A percentile compares a stretch with the other conserved stretches of the same genome.
phyloP scores from a whole-genome alignment of 2,113 vertebrate species.

The Neodon shergylaensis region DNA sequence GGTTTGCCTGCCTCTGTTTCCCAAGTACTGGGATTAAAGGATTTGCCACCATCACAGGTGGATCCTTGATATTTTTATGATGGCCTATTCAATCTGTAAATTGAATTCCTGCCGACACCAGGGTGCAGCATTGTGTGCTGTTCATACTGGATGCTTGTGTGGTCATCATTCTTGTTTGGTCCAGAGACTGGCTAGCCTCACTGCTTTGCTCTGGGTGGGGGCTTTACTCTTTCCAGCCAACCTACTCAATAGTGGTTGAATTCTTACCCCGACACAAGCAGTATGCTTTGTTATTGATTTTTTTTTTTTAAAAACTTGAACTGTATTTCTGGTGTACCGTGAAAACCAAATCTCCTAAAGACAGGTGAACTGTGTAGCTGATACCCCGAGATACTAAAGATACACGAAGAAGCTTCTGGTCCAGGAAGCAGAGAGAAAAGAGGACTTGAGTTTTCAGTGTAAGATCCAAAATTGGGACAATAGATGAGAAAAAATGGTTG shows the following conservation, averaged over 20 bases:
- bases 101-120: neutral
- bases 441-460: neutral
- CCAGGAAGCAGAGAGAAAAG: neutral
- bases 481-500: neutral
- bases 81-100: neutral
- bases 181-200: neutral
- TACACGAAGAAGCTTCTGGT: neutral
- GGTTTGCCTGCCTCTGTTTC: neutral
- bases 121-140: neutral
- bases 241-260: neutral
- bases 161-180: neutral
- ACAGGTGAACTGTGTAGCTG: neutral
- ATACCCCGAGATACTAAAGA: neutral
- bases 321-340: neutral
- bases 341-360: neutral
- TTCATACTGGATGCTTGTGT: neutral
- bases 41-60: neutral
- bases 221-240: neutral
- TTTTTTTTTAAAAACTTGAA: neutral
- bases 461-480: neutral
- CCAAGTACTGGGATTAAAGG: neutral
- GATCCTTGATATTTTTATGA: slow-evolving; percentile 17
- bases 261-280: neutral
- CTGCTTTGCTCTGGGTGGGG: neutral
- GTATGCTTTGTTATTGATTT: neutral